These are phyloP conservation scores for Python bivittatus DNA, from an alignment of 2,113 vertebrate genomes.

Conservation along the genomic window DNA sequence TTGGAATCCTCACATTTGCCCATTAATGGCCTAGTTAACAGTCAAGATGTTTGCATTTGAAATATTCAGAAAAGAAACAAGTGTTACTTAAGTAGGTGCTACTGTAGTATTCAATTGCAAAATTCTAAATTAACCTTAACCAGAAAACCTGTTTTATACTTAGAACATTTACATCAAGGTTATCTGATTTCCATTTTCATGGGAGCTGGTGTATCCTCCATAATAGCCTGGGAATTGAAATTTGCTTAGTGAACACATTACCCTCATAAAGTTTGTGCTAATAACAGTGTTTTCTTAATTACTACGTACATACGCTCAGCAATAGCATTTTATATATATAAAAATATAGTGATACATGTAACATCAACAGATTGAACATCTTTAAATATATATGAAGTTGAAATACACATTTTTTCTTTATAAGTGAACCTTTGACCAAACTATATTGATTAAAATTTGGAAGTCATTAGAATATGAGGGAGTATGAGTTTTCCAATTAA, in stretches of 20 bases:
- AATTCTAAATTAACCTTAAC: background rate
- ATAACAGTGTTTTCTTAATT: background rate
- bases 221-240: background rate
- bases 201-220: background rate
- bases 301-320: background rate
- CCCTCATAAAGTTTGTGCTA: background rate
- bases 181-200: background rate
- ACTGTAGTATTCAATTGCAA: background rate
- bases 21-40: background rate
- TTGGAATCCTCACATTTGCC: rapidly evolving
- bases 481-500: too few species aligned
- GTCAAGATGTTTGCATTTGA: background rate
- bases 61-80: background rate
- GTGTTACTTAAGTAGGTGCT: background rate
- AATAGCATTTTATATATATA: background rate
- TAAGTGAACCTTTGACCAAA: background rate
- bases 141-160: background rate
- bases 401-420: background rate
- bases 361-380: background rate
- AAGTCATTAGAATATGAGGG: too few species aligned
- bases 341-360: background rate
- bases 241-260: background rate
- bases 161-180: background rate
- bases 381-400: background rate
- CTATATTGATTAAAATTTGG: background rate